Evolutionary conservation across 2,888 invertebrate species (phyloP).

Genomic region (Peribatodes rhomboidaria): DNA sequence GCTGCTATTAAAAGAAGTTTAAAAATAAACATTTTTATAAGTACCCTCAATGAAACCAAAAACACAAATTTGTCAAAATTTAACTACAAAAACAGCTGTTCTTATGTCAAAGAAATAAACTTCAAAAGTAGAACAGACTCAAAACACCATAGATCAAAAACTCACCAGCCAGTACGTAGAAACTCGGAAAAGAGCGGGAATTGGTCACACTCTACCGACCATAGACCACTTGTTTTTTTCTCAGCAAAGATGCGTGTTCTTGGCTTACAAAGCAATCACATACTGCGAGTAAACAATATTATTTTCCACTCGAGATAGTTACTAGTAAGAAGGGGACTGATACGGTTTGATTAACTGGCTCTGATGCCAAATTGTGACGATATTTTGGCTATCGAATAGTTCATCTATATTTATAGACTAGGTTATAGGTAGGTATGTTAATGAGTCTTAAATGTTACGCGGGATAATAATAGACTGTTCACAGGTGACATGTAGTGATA

Average conservation of each 20-base stretch:
- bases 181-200: constrained; percentile 31
- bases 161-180: constrained; percentile 31
- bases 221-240: constrained; percentile 33
- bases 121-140: constrained; percentile 10
- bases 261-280: constrained; percentile 36
- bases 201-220: constrained; percentile 30
- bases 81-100: background rate
- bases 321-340: constrained; percentile 12
- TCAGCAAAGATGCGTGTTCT: constrained; percentile 36
- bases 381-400: constrained; percentile 23
- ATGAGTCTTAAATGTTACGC: constrained; percentile 16
- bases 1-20: background rate
- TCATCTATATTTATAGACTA: constrained; percentile 18
- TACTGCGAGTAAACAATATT: constrained; percentile 42
- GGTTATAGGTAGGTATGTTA: background rate
- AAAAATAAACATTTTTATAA: background rate
- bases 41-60: background rate
- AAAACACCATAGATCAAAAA: constrained; percentile 2
- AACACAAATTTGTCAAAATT: background rate
- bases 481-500: background rate
- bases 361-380: constrained; percentile 31
- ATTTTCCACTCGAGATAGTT: constrained; percentile 37
- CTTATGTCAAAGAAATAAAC: constrained; percentile 5
- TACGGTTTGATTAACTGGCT: constrained; percentile 18
- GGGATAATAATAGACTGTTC: background rate